Evolutionary conservation across 2,888 invertebrate species (phyloP).

Genomic region (Eristalis arbustorum): DNA sequence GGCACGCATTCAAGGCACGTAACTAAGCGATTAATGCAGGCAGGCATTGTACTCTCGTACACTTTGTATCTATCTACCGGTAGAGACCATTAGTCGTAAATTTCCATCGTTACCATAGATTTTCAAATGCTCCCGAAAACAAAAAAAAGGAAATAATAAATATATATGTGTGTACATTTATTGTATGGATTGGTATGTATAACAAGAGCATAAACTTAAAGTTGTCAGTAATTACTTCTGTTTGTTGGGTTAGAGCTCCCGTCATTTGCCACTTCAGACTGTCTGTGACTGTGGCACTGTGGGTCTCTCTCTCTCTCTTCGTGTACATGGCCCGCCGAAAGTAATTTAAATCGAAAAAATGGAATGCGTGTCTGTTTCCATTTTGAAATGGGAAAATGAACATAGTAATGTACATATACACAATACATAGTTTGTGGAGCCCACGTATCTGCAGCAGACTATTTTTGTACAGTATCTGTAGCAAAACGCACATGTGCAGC

Average conservation of each 20-base stretch:
- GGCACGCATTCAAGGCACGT: conserved; percentile 62
- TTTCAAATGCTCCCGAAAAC: background rate
- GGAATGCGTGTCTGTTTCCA: conserved; percentile 16
- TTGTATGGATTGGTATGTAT: background rate
- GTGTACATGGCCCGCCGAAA: conserved; percentile 5
- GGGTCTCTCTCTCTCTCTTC: background rate
- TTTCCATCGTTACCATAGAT: conserved; percentile 38
- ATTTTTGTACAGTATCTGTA: conserved; percentile 32
- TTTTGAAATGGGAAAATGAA: conserved; percentile 33
- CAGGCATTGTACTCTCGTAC: conserved; percentile 32
- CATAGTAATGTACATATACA: background rate
- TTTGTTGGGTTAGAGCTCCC: conserved; percentile 26
- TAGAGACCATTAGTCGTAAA: conserved; percentile 44
- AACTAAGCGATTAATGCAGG: conserved; percentile 61
- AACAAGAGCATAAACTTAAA: conserved; percentile 31
- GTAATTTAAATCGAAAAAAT: conserved; percentile 42
- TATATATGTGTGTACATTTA: background rate
- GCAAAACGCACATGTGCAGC: conserved; percentile 40
- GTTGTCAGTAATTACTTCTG: conserved; percentile 63
- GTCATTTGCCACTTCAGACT: conserved; percentile 11
- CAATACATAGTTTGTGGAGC: background rate
- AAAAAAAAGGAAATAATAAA: background rate
- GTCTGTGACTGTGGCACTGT: background rate
- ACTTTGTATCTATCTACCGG: background rate
- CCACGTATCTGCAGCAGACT: conserved; percentile 16